phyloP scores from a whole-genome alignment of 2,113 vertebrate species.

The Sminthopsis crassicaudata region DNA sequence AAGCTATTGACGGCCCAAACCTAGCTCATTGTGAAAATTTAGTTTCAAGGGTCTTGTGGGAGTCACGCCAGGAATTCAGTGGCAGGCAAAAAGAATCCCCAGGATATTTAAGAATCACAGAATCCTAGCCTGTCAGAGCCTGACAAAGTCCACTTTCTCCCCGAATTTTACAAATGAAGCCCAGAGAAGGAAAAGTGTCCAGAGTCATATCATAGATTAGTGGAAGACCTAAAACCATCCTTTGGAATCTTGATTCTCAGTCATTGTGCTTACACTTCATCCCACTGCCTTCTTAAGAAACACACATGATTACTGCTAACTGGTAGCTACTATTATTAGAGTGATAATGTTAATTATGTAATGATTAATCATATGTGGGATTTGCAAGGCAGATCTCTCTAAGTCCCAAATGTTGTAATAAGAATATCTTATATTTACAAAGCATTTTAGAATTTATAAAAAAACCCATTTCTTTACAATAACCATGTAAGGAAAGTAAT shows the following conservation, averaged over 20 bases:
- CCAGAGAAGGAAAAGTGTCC: neutral
- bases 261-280: neutral
- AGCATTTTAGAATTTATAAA: neutral
- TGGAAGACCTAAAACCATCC: neutral
- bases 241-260: neutral
- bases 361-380: neutral
- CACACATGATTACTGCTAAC: neutral
- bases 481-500: neutral
- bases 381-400: neutral
- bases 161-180: neutral
- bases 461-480: neutral
- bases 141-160: neutral
- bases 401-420: neutral
- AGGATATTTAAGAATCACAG: neutral
- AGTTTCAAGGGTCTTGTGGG: slow-evolving; percentile 16
- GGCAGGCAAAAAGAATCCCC: neutral
- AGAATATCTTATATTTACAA: neutral
- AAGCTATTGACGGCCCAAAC: slow-evolving; percentile 17
- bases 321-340: neutral
- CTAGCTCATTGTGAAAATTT: neutral
- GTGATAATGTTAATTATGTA: neutral
- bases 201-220: neutral
- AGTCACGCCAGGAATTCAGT: neutral
- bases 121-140: fast-evolving
- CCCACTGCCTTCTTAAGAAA: neutral